These are phyloP conservation scores for Pseudorasbora parva DNA, from an alignment of 2,113 vertebrate genomes.

Conservation along the genomic window DNA sequence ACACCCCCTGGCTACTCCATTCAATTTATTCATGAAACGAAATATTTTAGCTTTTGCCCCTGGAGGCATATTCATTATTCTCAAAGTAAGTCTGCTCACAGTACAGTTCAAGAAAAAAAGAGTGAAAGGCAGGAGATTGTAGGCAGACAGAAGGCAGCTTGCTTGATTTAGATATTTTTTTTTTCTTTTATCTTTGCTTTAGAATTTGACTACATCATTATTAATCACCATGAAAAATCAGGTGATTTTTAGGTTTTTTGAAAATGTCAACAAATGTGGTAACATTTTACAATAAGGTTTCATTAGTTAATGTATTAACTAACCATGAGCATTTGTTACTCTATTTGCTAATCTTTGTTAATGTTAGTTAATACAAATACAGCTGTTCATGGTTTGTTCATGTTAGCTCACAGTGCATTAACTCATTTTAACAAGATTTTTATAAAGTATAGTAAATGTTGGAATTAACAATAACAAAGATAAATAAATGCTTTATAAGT, in stretches of 20 bases:
- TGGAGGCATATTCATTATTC: constrained; percentile 52
- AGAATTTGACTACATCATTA: background rate
- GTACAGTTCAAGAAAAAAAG: constrained; percentile 32
- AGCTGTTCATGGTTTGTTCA: too few species aligned
- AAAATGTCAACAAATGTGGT: background rate
- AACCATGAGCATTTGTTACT: too few species aligned
- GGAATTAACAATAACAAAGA: too few species aligned
- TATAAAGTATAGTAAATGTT: too few species aligned
- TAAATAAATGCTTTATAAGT: too few species aligned
- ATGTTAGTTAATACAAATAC: too few species aligned
- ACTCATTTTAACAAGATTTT: too few species aligned
- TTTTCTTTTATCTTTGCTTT: background rate
- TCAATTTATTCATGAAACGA: constrained; percentile 57
- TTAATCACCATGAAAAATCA: background rate
- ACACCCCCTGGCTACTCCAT: constrained; percentile 48
- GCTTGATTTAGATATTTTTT: constrained; percentile 26
- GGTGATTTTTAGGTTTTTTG: background rate
- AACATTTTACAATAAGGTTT: too few species aligned
- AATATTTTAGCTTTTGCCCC: constrained; percentile 51
- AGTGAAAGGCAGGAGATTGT: constrained; percentile 12
- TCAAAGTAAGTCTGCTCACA: constrained; percentile 45
- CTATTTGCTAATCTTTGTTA: too few species aligned
- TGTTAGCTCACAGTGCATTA: too few species aligned
- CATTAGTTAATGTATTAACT: too few species aligned
- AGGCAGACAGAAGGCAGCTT: background rate